Evolutionary conservation across 2,888 invertebrate species (phyloP).

Genomic region (Cheilosia soror): DNA sequence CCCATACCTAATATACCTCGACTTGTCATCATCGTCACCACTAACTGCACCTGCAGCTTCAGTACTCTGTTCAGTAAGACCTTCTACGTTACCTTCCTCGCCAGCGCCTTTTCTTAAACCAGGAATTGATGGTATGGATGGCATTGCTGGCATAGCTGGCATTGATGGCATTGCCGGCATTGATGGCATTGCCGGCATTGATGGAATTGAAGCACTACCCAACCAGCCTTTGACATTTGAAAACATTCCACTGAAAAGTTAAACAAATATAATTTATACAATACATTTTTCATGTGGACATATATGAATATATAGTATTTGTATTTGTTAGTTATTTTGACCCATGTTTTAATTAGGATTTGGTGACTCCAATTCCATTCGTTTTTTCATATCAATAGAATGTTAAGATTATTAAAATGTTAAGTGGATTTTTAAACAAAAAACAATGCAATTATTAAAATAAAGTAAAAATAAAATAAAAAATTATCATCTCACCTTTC

Average conservation of each 20-base stretch:
- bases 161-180: slow-evolving; percentile 83
- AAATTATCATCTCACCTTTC: slow-evolving; percentile 50
- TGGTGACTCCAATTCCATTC: neutral
- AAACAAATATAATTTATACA: neutral
- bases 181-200: slow-evolving; percentile 84
- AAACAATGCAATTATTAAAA: neutral
- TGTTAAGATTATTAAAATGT: neutral
- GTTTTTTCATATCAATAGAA: neutral
- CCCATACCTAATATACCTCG: slow-evolving; percentile 92
- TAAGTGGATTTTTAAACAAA: neutral
- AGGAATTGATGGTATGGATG: slow-evolving; percentile 86
- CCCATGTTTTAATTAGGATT: neutral
- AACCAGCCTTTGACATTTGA: slow-evolving; percentile 95
- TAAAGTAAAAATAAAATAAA: slow-evolving; percentile 1
- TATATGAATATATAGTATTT: neutral
- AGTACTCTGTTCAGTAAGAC: slow-evolving; percentile 79
- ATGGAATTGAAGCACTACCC: slow-evolving; percentile 85
- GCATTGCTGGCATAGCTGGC: slow-evolving; percentile 83
- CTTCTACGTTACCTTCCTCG: slow-evolving; percentile 84
- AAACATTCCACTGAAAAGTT: slow-evolving; percentile 88
- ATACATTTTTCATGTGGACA: too few relatives aligned
- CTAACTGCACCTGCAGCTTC: slow-evolving; percentile 79
- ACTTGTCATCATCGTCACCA: slow-evolving; percentile 93
- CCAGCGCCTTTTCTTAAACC: slow-evolving; percentile 88
- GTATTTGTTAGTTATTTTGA: neutral